phyloP scores from a whole-genome alignment of 2,797 vertebrate species.

The Somateria mollissima region DNA sequence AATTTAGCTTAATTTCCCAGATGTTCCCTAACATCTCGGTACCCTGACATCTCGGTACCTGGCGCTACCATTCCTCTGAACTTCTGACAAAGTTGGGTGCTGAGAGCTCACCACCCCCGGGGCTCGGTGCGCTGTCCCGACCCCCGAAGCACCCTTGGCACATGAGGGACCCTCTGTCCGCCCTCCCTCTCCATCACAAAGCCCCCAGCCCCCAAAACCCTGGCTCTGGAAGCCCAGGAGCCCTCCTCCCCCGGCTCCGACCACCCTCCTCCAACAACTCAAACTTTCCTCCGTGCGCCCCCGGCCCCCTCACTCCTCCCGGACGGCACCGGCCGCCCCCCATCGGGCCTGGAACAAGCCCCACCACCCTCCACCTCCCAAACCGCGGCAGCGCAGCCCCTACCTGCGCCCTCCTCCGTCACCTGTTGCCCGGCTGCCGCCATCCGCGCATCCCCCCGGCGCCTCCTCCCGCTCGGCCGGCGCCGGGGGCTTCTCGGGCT shows the following conservation, averaged over 20 bases:
- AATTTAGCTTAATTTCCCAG: neutral
- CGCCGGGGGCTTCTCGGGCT: constrained; percentile 66
- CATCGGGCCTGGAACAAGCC: neutral
- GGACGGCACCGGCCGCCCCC: neutral
- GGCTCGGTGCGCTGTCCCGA: neutral
- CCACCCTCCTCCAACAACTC: neutral
- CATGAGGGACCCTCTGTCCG: neutral
- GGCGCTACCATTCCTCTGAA: neutral
- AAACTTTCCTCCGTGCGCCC: no score
- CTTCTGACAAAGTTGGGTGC: constrained; percentile 21
- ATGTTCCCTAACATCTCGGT: neutral
- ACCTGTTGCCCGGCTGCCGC: constrained; percentile 76
- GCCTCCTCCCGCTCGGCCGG: constrained; percentile 69
- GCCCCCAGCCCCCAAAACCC: no score
- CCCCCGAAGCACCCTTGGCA: no score
- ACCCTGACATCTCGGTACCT: neutral
- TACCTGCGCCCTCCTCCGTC: constrained; percentile 79
- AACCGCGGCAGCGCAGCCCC: neutral
- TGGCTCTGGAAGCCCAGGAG: neutral
- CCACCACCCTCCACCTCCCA: no score
- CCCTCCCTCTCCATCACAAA: neutral
- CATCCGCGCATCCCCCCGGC: constrained; percentile 41
- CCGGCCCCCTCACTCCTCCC: no score
- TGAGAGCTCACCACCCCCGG: no score
- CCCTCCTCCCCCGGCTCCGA: neutral